Conservation (phyloP, 2,113 vertebrate genomes). For the Ascaphus truei region DNA sequence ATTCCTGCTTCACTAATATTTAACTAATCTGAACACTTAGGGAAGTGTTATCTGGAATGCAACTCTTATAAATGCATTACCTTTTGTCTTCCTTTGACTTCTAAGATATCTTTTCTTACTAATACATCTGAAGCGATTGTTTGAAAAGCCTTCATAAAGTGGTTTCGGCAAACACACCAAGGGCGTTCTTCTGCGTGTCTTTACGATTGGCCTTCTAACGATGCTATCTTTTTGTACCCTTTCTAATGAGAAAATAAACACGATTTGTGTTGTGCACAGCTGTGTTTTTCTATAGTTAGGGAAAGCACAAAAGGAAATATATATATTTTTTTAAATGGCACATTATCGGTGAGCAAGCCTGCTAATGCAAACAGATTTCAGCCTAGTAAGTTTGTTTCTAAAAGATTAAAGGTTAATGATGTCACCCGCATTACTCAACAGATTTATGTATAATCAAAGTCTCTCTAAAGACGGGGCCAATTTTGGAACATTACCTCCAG, state of each 20-base stretch:
- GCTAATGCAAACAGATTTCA: constrained; percentile 69
- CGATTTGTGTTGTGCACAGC: constrained; percentile 64
- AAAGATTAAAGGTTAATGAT: constrained; percentile 70
- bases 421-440: constrained; percentile 57
- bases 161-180: constrained; percentile 70
- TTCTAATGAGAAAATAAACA: constrained; percentile 76
- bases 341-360: constrained; percentile 65
- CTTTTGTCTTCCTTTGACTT: constrained; percentile 74
- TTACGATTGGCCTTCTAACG: constrained; percentile 62
- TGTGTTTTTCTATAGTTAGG: constrained; percentile 69
- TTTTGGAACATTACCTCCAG: constrained; percentile 55
- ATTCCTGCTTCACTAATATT: constrained; percentile 84
- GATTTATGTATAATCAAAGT: constrained; percentile 77
- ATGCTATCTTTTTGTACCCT: constrained; percentile 71
- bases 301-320: constrained; percentile 67
- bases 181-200: constrained; percentile 64
- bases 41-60: constrained; percentile 80
- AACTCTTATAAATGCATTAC: constrained; percentile 73
- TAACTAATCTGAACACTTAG: constrained; percentile 80
- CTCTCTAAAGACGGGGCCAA: constrained; percentile 54
- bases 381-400: constrained; percentile 54
- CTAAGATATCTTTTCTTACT: constrained; percentile 68
- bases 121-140: constrained; percentile 70
- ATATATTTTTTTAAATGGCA: constrained; percentile 58
- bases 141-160: constrained; percentile 73